phyloP scores from a whole-genome alignment of 2,888 invertebrate genomes.

The Plebejus anna region DNA sequence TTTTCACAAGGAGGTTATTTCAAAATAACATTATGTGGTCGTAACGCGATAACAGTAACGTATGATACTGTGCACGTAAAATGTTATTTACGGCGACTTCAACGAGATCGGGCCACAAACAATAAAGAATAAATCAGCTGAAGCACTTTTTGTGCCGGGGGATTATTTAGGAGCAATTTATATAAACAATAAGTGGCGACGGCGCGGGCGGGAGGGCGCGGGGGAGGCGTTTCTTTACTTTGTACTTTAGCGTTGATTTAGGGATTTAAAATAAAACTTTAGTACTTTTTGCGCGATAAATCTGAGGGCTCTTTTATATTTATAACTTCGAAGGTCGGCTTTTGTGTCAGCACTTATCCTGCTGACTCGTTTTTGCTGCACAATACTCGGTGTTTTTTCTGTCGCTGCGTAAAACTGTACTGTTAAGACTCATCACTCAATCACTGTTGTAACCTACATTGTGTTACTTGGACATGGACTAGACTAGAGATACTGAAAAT shows the following conservation, averaged over 20 bases:
- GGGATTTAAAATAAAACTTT: constrained; percentile 14
- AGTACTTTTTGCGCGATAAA: constrained; percentile 5
- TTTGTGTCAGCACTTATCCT: constrained; percentile 14
- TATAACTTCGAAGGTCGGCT: constrained; percentile 1
- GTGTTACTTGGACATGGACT: background rate
- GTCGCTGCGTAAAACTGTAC: background rate
- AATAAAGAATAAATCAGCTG: background rate
- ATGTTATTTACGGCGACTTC: background rate
- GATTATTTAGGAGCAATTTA: constrained; percentile 2
- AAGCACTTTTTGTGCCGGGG: background rate
- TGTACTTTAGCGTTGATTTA: constrained; percentile 11
- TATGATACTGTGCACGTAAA: background rate
- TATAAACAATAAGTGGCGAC: background rate
- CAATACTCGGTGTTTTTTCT: background rate
- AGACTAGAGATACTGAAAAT: background rate
- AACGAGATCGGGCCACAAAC: background rate
- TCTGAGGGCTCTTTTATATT: constrained; percentile 22
- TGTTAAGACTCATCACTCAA: background rate
- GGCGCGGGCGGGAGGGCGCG: background rate
- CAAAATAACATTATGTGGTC: constrained; percentile 1
- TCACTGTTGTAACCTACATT: background rate
- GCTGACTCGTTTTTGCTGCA: background rate
- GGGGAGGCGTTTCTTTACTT: background rate
- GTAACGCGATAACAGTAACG: background rate
- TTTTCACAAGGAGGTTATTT: background rate